Evolutionary conservation across 2,888 invertebrate genomes (phyloP).

Genomic region (Cremastobaeus sp.): DNA sequence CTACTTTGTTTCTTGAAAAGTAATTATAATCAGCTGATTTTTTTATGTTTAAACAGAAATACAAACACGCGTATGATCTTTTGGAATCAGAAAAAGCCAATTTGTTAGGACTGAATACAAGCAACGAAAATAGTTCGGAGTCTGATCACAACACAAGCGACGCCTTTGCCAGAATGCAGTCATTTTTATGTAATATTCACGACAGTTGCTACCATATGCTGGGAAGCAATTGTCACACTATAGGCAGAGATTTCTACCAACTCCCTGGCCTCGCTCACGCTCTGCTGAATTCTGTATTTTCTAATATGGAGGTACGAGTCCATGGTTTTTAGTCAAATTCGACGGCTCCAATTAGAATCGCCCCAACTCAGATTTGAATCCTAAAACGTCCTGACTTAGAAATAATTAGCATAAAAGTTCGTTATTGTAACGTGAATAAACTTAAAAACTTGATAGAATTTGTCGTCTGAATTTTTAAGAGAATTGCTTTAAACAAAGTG

Average conservation of each 20-base stretch:
- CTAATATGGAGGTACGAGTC: constrained; percentile 81
- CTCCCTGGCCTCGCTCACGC: constrained; percentile 87
- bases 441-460: no score
- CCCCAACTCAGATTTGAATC: no score
- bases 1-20: no score
- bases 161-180: constrained; percentile 90
- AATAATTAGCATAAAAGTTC: no score
- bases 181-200: constrained; percentile 87
- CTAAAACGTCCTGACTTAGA: no score
- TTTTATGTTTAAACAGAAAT: constrained; percentile 78
- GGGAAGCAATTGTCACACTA: constrained; percentile 80
- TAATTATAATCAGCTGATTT: background rate
- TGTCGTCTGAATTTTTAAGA: no score
- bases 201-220: constrained; percentile 90
- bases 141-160: constrained; percentile 79
- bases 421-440: no score
- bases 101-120: constrained; percentile 82
- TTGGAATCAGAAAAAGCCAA: constrained; percentile 88
- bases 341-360: no score
- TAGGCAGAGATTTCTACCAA: constrained; percentile 92
- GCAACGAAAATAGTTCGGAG: constrained; percentile 72
- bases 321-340: no score
- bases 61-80: constrained; percentile 85
- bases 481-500: no score
- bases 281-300: constrained; percentile 85